Evolutionary conservation across 2,888 invertebrate species (phyloP), one percentile per base, ranked within the genome.

Genomic region (Tetramorium bicarinatum): DNA sequence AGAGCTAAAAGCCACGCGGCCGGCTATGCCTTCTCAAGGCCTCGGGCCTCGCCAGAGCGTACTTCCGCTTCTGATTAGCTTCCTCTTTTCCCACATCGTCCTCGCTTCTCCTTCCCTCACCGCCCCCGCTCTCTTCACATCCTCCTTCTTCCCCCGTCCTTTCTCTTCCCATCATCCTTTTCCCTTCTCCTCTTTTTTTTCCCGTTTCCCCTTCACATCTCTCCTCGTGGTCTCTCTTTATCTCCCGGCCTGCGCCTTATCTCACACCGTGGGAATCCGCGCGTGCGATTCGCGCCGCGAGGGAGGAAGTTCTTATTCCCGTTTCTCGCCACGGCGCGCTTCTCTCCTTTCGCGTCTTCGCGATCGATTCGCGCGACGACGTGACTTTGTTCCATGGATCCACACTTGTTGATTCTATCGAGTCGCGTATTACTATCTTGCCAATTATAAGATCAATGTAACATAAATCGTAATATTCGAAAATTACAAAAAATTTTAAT

Each of bases 41-140:
- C 91, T 88, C 88, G 91, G 89, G 90, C 93, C 91, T 93, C 93
- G 92, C 89, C 93, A 89, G 92, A 94, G 94, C 94, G 94, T 92
- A 93, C 93, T 93, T 94, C 94, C 94, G 94, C 93, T 94, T 94
- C 94, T 94, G 94, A 94, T 94, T 94, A 94, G 94, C 94, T 94
- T 95, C 94, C 94, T 94, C 94, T 94, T 94, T 95, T 94, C 94
- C 94, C 94, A 94, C 94, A 94, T 94, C 92, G 92, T 92, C 90
- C 91, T 91, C 89, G 84, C 84, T 85, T 80, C 71, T 66, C 82
- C 69, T 41, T 71, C 38, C n/a, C 72, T 67, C 64, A 59, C 47
- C 61, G 34, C 44, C 4, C 29, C 41, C 49, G 25, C 71, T 29
- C 59, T 41, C 59, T 44, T 29, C 18, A 15, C 64, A 67, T 69